phyloP scores from a whole-genome alignment of 2,888 invertebrate genomes.

The Helicoverpa assulta region DNA sequence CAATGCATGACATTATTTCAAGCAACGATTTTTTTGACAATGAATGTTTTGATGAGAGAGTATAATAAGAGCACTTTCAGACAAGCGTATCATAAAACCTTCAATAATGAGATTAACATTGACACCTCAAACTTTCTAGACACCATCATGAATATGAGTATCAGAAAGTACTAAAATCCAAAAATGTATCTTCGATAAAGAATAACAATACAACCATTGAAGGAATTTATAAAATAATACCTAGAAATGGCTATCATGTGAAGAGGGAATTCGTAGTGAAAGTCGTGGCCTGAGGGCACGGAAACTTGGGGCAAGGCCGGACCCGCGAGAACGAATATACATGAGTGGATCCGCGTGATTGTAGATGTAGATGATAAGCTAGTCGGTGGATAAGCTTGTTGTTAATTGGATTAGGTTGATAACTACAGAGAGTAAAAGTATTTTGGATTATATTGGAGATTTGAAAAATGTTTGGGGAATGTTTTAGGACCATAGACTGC shows the following conservation, averaged over 20 bases:
- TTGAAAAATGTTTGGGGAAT: too few relatives aligned
- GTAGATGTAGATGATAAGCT: conserved; percentile 35
- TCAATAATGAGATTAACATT: too few relatives aligned
- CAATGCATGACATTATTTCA: too few relatives aligned
- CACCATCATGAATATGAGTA: too few relatives aligned
- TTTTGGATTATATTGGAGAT: too few relatives aligned
- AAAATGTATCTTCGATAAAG: conserved; percentile 29
- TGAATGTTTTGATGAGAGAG: too few relatives aligned
- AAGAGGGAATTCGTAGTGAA: conserved; percentile 70
- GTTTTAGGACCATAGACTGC: too few relatives aligned
- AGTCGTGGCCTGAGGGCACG: conserved; percentile 72
- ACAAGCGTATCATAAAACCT: too few relatives aligned
- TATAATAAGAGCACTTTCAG: too few relatives aligned
- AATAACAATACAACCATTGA: conserved; percentile 33
- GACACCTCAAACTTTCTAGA: conserved; percentile 21
- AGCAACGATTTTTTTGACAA: too few relatives aligned
- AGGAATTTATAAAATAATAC: conserved; percentile 50
- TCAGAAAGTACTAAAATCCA: conserved; percentile 17
- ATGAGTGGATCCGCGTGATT: conserved; percentile 37
- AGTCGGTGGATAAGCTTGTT: neutral
- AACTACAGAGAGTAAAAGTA: too few relatives aligned
- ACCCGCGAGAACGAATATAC: conserved; percentile 47
- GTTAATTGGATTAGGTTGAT: conserved; percentile 29
- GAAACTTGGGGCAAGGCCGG: conserved; percentile 66
- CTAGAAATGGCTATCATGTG: conserved; percentile 65